Percentiles rank a stretch among this genome's conserved stretches.
phyloP scores from a whole-genome alignment of 2,113 vertebrate genomes.

The Phaetusa simplex region DNA sequence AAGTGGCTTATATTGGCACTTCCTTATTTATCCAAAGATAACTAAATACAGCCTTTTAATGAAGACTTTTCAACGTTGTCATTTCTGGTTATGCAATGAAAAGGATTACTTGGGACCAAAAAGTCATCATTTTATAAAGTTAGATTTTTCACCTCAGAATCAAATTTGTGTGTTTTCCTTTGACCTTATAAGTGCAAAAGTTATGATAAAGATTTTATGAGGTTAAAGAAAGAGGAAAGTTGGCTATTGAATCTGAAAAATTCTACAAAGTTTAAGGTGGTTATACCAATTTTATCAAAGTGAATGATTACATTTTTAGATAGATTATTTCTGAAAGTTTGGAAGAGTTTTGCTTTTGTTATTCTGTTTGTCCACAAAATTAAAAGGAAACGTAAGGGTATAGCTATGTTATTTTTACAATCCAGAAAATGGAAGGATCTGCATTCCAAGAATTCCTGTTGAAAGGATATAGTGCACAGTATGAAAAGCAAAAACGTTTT shows the following conservation, averaged over 20 bases:
- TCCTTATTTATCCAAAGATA: not conserved
- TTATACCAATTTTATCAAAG: not conserved
- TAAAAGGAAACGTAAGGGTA: not conserved
- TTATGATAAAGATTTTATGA: not conserved
- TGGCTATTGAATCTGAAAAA: not conserved
- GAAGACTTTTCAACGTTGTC: not conserved
- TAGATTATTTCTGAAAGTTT: not conserved
- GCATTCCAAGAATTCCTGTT: not conserved
- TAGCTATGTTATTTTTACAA: not conserved
- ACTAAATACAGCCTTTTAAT: not conserved
- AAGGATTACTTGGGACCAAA: not conserved
- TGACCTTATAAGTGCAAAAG: not conserved
- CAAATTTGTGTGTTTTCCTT: not conserved
- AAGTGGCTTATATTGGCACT: not conserved
- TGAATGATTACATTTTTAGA: not conserved
- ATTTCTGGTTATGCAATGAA: not conserved
- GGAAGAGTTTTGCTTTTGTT: not conserved
- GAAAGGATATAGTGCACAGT: not conserved
- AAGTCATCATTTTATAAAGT: not conserved
- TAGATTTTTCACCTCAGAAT: not conserved
- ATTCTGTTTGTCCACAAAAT: not conserved
- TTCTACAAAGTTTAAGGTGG: not conserved
- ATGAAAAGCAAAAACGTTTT: not conserved
- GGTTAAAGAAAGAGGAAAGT: not conserved
- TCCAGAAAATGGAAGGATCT: not conserved